Percentiles rank a stretch among this genome's conserved stretches.
Evolutionary conservation across 1,140 invertebrate genomes (phyloP).

Genomic region (Scaptomyza graminum): DNA sequence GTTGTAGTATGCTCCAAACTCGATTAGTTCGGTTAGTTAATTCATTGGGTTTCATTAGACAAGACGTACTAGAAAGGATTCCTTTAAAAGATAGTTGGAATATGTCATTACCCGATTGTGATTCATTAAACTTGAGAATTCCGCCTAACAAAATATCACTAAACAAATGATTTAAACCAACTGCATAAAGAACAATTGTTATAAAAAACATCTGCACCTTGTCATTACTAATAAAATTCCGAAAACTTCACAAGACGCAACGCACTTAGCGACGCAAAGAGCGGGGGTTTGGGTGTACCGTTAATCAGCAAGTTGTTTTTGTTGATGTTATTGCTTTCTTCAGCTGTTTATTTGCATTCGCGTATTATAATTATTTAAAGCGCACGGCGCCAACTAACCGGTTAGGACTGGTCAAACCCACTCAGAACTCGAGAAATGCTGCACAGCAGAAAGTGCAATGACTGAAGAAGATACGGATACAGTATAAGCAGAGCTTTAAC

Average conservation of each 20-base stretch:
- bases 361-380: constrained; percentile 40
- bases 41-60: too few species aligned
- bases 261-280: neutral
- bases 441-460: constrained; percentile 63
- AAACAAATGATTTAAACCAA: too few species aligned
- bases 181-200: too few species aligned
- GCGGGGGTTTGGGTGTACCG: neutral
- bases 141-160: too few species aligned
- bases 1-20: constrained; percentile 10
- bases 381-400: constrained; percentile 47
- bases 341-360: constrained; percentile 16
- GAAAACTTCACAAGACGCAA: neutral
- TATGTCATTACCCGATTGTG: too few species aligned
- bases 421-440: constrained; percentile 42
- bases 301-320: constrained; percentile 12
- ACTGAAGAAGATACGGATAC: constrained; percentile 49
- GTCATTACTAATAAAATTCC: neutral
- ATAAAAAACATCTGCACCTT: too few species aligned
- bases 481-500: constrained; percentile 44
- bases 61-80: too few species aligned
- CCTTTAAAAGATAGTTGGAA: too few species aligned
- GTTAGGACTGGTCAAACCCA: constrained; percentile 47
- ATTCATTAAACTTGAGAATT: too few species aligned
- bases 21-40: constrained; percentile 15
- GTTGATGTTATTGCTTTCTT: neutral